Base-by-base conservation (phyloP, 2,888 invertebrate genomes). In the Nemapogon koenigi region DNA sequence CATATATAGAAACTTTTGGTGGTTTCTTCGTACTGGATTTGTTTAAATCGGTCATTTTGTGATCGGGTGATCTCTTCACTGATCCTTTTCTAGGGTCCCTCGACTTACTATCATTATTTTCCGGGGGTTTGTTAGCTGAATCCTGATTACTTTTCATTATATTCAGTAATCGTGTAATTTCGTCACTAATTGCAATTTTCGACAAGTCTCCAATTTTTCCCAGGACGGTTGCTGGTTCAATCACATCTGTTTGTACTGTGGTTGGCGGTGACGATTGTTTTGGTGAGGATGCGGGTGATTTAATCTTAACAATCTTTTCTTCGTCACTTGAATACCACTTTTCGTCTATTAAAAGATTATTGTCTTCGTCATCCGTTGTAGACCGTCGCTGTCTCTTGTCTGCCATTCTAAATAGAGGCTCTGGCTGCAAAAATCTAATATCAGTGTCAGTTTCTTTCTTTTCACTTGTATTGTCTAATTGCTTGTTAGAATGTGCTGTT, bases 301-400 rank as follows among this genome's bases (percentile, higher is more conserved):
- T 73, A 39, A 55, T 65, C 51, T 67, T 78, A 15, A 43, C 53
- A 16, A 60, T 57, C 42, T 88, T 89, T 50, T 87, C 88, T 49
- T 89, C 89, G 49, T 90, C 90, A 56, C 90, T 90, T 2, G 90
- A 91, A 56, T 91, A 91, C 88, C 91, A 91, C 62, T 88, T 85
- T 49, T 81, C 81, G 47, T 82, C 82, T 42, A 81, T 81, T 43
- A 75, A 62, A 46, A 82, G 62, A 57, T 82, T 82, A 40, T 82
- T 81, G 46, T 83, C 83, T 51, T 84, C 83, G 42, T 83, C 83
- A 38, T 82, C 81, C 38, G 81, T 83, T 35, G 80, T 79, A 17
- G 76, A 78, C 2, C 72, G 70, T 31, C 79, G 69, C 49, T 70
- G 62, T 46, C 68, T 56, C 51, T 75, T 76, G 46, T 71, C 72